These are phyloP conservation scores for Sphaerodactylus townsendi DNA, from an alignment of 2,113 vertebrate genomes.

Conservation along the genomic window DNA sequence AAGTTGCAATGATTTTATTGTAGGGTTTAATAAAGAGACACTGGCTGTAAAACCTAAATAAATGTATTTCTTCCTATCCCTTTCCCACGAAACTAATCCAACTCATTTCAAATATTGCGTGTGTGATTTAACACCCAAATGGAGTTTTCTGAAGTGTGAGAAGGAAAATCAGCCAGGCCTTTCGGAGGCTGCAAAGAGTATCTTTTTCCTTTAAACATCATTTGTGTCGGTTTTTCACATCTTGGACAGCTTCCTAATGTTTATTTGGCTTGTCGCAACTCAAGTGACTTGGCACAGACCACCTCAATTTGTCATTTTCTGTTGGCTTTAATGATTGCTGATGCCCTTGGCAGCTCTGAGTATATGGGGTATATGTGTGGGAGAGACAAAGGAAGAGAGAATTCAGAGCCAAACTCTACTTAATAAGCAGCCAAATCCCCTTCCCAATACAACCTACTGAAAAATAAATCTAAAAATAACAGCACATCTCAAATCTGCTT, in stretches of 20 bases:
- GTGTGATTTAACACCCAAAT: neutral
- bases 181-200: neutral
- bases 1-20: neutral
- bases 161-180: neutral
- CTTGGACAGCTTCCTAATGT: constrained; percentile 19
- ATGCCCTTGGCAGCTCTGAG: neutral
- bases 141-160: neutral
- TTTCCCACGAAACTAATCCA: neutral
- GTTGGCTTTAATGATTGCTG: constrained; percentile 16
- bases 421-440: neutral
- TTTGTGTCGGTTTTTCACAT: neutral
- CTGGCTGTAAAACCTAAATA: neutral
- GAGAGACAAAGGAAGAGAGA: neutral
- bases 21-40: neutral
- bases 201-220: neutral
- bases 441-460: neutral
- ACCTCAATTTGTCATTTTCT: constrained; percentile 21
- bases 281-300: constrained; percentile 10
- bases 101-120: neutral
- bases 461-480: neutral
- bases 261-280: constrained; percentile 28
- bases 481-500: neutral
- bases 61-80: neutral
- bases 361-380: too few relatives aligned
- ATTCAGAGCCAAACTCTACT: neutral